phyloP scores from a whole-genome alignment of 2,113 vertebrate genomes.

The Carollia perspicillata region DNA sequence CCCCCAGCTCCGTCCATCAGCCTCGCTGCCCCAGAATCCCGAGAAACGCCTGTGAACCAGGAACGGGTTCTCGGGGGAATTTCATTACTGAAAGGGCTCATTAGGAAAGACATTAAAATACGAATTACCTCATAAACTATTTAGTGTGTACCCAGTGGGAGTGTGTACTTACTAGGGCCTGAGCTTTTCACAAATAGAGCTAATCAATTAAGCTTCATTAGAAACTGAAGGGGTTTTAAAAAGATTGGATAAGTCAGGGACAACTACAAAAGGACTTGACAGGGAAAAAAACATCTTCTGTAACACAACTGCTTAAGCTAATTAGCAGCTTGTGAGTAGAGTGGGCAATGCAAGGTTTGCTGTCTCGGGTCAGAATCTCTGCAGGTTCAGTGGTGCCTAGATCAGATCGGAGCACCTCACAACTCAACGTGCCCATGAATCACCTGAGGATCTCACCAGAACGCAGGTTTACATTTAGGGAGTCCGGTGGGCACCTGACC shows the following conservation, averaged over 20 bases:
- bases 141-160: slow-evolving; percentile 92
- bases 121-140: slow-evolving; percentile 98
- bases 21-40: slow-evolving; percentile 78
- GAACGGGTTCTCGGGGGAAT: slow-evolving; percentile 82
- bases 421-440: not conserved
- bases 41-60: slow-evolving; percentile 83
- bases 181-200: slow-evolving; percentile 89
- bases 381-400: slow-evolving; percentile 13
- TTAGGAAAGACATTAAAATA: slow-evolving; percentile 90
- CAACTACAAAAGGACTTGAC: slow-evolving; percentile 75
- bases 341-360: slow-evolving; percentile 52
- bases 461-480: not conserved
- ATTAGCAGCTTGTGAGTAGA: slow-evolving; percentile 70
- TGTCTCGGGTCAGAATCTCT: slow-evolving; percentile 59
- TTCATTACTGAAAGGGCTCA: slow-evolving; percentile 90
- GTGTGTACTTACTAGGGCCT: slow-evolving; percentile 87
- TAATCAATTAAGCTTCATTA: slow-evolving; percentile 99
- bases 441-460: not conserved
- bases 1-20: slow-evolving; percentile 73
- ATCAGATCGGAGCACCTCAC: not conserved
- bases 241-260: slow-evolving; percentile 81
- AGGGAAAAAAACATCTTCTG: slow-evolving; percentile 71
- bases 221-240: slow-evolving; percentile 81
- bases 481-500: not conserved
- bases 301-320: slow-evolving; percentile 75